phyloP scores from a whole-genome alignment of 1,140 invertebrate species.

The Dendroctonus valens region DNA sequence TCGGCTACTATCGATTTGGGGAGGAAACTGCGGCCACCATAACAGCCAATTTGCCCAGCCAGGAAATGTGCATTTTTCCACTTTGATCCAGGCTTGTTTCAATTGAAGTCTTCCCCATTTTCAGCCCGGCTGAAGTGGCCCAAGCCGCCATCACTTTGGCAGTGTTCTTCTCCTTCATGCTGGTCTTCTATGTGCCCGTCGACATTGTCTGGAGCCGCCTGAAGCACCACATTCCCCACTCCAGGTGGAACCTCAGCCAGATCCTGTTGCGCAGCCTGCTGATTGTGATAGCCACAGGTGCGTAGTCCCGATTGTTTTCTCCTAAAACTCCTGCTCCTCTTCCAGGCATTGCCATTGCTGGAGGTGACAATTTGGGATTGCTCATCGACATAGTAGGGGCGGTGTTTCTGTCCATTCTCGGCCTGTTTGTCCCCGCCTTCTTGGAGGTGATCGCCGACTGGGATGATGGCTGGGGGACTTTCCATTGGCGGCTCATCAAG shows the following conservation, averaged over 20 bases:
- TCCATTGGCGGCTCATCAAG: conserved; percentile 64
- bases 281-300: conserved; percentile 61
- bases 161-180: conserved; percentile 83
- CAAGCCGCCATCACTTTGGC: conserved; percentile 81
- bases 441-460: conserved; percentile 73
- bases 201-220: conserved; percentile 66
- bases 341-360: conserved; percentile 70
- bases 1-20: conserved; percentile 66
- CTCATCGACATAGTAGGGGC: conserved; percentile 90
- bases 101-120: conserved; percentile 36
- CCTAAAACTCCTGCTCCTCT: conserved; percentile 27
- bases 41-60: conserved; percentile 34
- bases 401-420: conserved; percentile 80
- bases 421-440: conserved; percentile 77
- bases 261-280: conserved; percentile 58
- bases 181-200: conserved; percentile 89
- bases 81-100: too few relatives aligned
- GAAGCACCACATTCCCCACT: conserved; percentile 51
- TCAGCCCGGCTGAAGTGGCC: conserved; percentile 68
- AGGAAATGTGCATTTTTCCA: conserved; percentile 34
- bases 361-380: conserved; percentile 79
- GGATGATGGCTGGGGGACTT: conserved; percentile 54
- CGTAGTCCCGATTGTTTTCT: not conserved
- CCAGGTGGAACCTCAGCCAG: conserved; percentile 63
- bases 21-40: conserved; percentile 34